A percentile compares a stretch with the other conserved stretches of the same genome.
These are phyloP conservation scores for Egretta garzetta DNA, from an alignment of 2,113 vertebrate genomes.

Conservation along the genomic window DNA sequence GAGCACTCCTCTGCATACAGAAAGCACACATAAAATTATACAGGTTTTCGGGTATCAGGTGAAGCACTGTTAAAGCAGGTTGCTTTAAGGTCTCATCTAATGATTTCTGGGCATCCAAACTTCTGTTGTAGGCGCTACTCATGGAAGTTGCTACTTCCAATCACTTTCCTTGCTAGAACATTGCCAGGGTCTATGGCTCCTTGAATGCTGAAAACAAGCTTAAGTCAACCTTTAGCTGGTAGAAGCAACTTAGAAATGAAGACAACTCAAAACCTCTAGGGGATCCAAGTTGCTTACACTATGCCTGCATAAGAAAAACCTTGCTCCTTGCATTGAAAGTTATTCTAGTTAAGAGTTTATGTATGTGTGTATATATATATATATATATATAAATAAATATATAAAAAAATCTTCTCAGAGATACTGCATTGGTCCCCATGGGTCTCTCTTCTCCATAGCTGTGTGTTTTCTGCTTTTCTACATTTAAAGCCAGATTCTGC, in stretches of 20 bases:
- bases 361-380: too few species aligned
- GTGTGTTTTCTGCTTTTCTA: background rate
- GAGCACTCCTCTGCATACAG: background rate
- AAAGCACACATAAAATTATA: background rate
- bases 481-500: background rate
- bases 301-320: background rate
- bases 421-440: fast-evolving
- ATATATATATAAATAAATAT: too few species aligned
- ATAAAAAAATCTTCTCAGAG: background rate
- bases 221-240: background rate
- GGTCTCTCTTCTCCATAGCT: background rate
- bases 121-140: background rate
- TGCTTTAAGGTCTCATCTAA: background rate
- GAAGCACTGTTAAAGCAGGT: background rate
- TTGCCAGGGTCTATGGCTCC: background rate
- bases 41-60: background rate
- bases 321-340: background rate
- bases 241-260: background rate
- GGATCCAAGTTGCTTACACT: background rate
- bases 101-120: background rate
- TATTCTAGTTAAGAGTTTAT: background rate
- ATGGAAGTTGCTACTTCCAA: background rate
- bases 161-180: background rate
- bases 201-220: background rate
- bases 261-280: background rate